A percentile compares a stretch with the other conserved stretches of the same genome.
Conservation (phyloP, 2,888 invertebrate species). For the Malacosoma neustria region DNA sequence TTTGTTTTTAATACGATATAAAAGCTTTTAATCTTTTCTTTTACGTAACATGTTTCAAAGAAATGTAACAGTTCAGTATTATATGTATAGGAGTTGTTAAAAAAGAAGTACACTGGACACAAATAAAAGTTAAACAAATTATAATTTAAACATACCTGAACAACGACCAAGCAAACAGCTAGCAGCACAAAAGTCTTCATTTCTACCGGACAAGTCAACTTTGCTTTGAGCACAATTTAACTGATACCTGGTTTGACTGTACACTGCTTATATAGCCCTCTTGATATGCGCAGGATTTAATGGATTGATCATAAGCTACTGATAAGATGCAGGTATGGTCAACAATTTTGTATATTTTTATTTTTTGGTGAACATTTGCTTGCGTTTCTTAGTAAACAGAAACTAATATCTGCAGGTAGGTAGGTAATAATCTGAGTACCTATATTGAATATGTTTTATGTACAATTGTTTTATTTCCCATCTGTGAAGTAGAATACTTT, state of each 20-base stretch:
- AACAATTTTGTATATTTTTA: constrained; percentile 25
- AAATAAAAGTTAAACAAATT: too few species aligned
- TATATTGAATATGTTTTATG: too few species aligned
- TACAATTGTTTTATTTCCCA: too few species aligned
- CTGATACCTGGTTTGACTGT: constrained; percentile 3
- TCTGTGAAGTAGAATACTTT: too few species aligned
- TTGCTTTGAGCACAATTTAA: background rate
- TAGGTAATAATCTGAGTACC: too few species aligned
- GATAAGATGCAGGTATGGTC: constrained; percentile 12
- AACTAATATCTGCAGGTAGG: too few species aligned
- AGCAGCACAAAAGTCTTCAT: constrained; percentile 57
- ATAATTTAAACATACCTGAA: too few species aligned
- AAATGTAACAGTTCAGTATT: too few species aligned
- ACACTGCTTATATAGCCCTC: constrained; percentile 9
- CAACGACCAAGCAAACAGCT: constrained; percentile 51
- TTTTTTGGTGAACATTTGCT: too few species aligned
- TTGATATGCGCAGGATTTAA: background rate
- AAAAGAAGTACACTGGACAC: too few species aligned
- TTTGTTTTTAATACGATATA: constrained; percentile 1
- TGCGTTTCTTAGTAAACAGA: too few species aligned
- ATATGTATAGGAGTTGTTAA: too few species aligned
- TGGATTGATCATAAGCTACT: background rate
- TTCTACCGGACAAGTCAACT: background rate
- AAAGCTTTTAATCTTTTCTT: background rate
- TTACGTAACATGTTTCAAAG: constrained; percentile 1